These are phyloP conservation scores for Caenorhabditis becei DNA, from an alignment of 2,888 invertebrate species.

Conservation along the genomic window DNA sequence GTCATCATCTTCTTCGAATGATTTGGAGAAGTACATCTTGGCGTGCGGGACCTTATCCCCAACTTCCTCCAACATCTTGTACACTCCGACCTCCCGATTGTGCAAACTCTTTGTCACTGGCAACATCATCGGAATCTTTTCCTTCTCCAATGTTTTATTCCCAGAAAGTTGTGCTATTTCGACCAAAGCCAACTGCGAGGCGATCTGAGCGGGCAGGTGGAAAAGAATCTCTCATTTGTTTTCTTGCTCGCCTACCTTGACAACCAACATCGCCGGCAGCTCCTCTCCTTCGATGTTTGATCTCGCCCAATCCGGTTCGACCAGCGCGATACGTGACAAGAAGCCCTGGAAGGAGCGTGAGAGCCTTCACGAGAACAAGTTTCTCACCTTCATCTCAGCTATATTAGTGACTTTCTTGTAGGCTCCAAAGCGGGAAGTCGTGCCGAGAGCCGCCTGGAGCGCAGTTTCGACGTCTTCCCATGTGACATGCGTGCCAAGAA, in stretches of 20 bases:
- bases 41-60: background rate
- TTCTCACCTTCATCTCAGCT: constrained; percentile 13
- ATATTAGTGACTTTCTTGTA: constrained; percentile 16
- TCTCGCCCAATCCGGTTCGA: constrained; percentile 23
- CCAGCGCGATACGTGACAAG: constrained; percentile 23
- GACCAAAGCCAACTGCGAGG: constrained; percentile 7
- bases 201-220: constrained; percentile 32
- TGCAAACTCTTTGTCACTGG: constrained; percentile 7
- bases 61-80: background rate
- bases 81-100: constrained; percentile 15
- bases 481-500: constrained; percentile 22
- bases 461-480: constrained; percentile 15
- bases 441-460: constrained; percentile 5
- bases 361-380: background rate
- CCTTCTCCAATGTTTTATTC: constrained; percentile 8
- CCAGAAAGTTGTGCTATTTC: constrained; percentile 15
- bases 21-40: background rate
- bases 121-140: background rate
- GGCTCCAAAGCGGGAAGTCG: constrained; percentile 9
- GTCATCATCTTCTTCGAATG: background rate
- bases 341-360: constrained; percentile 15
- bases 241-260: constrained; percentile 25
- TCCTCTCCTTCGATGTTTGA: constrained; percentile 26
- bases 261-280: constrained; percentile 20
- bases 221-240: constrained; percentile 9